A percentile compares a stretch with the other conserved stretches of the same genome.
Conservation (phyloP, 1,140 invertebrate genomes). For the Pomacea maculata region DNA sequence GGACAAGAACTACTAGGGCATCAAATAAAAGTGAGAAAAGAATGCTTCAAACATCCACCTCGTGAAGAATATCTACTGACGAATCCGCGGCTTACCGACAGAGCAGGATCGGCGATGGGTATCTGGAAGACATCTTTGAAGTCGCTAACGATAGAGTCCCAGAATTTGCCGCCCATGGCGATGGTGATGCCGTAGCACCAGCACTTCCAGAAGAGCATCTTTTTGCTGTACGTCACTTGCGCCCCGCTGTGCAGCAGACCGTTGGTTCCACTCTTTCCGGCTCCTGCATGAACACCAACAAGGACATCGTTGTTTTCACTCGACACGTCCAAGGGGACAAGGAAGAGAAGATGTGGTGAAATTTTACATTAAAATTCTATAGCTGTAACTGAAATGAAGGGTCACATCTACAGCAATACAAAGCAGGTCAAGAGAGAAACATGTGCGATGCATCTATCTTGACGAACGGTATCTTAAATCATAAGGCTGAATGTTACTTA, state of each 20-base stretch:
- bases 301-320: background rate
- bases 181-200: slow-evolving; percentile 51
- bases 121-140: slow-evolving; percentile 42
- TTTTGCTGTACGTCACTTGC: slow-evolving; percentile 40
- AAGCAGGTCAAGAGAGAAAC: too few relatives aligned
- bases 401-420: too few relatives aligned
- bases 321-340: background rate
- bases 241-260: slow-evolving; percentile 28
- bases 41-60: background rate
- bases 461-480: too few relatives aligned
- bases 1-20: background rate
- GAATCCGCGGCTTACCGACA: slow-evolving; percentile 42
- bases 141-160: slow-evolving; percentile 47
- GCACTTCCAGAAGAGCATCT: slow-evolving; percentile 50
- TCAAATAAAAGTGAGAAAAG: background rate
- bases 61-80: background rate
- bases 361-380: too few relatives aligned
- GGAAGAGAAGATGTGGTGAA: background rate
- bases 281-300: background rate
- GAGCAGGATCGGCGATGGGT: slow-evolving; percentile 34
- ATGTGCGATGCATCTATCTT: too few relatives aligned
- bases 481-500: too few relatives aligned
- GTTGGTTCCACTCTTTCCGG: slow-evolving; percentile 25
- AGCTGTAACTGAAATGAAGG: too few relatives aligned
- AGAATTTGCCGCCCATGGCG: slow-evolving; percentile 43